Evolutionary conservation across 1,140 invertebrate species (phyloP).

Genomic region (Spodoptera litura): DNA sequence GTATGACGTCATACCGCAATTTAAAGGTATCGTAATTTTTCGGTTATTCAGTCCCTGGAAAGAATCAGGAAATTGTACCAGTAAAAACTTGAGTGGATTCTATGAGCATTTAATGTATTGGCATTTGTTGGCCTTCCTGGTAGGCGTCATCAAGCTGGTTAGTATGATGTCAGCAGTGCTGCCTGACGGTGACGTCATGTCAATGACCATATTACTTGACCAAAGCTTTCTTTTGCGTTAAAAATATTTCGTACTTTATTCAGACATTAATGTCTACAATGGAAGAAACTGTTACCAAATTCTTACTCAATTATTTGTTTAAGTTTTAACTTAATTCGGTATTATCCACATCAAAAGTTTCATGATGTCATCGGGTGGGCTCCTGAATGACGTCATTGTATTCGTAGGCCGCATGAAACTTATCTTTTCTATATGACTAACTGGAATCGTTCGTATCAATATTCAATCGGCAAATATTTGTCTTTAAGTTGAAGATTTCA

Average conservation of each 20-base stretch:
- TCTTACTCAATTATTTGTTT: too few species aligned
- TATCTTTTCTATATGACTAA: not conserved
- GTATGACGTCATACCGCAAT: too few species aligned
- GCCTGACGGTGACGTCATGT: not conserved
- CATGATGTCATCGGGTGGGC: conserved; percentile 5
- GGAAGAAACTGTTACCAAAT: too few species aligned
- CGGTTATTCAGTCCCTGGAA: too few species aligned
- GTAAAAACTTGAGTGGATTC: not conserved
- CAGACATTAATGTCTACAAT: too few species aligned
- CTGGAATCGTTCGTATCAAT: not conserved
- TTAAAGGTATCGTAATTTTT: too few species aligned
- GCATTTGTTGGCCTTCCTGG: conserved; percentile 25
- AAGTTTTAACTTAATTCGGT: too few species aligned
- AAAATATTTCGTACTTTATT: not conserved
- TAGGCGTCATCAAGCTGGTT: conserved; percentile 13
- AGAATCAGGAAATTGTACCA: conserved; percentile 4
- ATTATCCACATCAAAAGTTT: not conserved
- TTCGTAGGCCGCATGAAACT: not conserved
- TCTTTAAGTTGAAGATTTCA: not conserved
- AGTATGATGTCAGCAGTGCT: not conserved
- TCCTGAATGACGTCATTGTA: not conserved
- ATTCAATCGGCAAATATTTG: not conserved
- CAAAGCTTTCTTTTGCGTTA: not conserved
- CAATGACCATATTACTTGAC: not conserved
- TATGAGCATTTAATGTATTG: conserved; percentile 5